Conservation (phyloP, 2,888 invertebrate genomes). For the Eumacrocentrus americanus region DNA sequence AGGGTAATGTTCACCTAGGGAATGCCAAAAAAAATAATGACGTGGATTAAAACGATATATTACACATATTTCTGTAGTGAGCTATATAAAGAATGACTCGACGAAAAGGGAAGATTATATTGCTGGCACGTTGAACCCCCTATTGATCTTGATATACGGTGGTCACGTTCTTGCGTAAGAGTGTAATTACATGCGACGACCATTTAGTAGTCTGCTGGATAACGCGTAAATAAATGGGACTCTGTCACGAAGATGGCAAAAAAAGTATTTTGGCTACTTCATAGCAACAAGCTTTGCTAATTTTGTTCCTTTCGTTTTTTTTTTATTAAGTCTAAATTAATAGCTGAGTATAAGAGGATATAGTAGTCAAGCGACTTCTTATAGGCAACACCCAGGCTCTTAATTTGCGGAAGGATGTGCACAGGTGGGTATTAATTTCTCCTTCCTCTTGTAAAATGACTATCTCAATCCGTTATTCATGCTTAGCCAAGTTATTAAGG, state of each 20-base stretch:
- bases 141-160: slow-evolving; percentile 14
- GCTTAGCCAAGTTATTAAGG: slow-evolving; percentile 37
- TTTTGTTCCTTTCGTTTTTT: too few relatives aligned
- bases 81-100: slow-evolving; percentile 6
- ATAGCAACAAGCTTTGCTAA: too few relatives aligned
- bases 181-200: slow-evolving; percentile 25
- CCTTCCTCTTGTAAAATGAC: slow-evolving; percentile 18
- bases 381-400: background rate
- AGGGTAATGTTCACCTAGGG: slow-evolving; percentile 52
- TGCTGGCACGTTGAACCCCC: slow-evolving; percentile 12
- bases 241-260: slow-evolving; percentile 15
- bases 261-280: slow-evolving; percentile 8
- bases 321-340: too few relatives aligned
- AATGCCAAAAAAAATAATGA: background rate
- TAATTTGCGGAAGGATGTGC: slow-evolving; percentile 18
- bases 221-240: slow-evolving; percentile 9
- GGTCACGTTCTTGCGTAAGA: slow-evolving; percentile 18
- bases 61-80: background rate
- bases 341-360: too few relatives aligned
- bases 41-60: background rate
- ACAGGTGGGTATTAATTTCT: slow-evolving; percentile 12
- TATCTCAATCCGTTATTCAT: slow-evolving; percentile 31
- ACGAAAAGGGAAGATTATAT: slow-evolving; percentile 14
- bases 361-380: slow-evolving; percentile 2
- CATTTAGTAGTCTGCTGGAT: slow-evolving; percentile 10